phyloP scores from a whole-genome alignment of 1,140 invertebrate genomes.

The Odontomachus brunneus region DNA sequence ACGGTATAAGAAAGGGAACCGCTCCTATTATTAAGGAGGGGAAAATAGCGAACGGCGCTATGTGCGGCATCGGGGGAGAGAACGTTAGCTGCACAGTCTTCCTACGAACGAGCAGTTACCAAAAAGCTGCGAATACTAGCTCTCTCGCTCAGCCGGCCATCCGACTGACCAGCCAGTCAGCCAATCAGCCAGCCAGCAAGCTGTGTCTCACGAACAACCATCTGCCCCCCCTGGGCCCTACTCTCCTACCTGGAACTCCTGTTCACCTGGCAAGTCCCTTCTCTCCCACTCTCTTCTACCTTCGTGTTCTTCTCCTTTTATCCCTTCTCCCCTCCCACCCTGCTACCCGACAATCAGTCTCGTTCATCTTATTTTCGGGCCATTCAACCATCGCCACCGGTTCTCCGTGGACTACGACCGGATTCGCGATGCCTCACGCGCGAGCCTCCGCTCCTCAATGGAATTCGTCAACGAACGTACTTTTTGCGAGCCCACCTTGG shows the following conservation, averaged over 20 bases:
- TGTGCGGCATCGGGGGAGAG: not conserved
- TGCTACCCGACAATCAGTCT: conserved; percentile 63
- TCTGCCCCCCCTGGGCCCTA: conserved; percentile 66
- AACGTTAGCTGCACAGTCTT: not conserved
- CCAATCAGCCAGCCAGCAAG: conserved; percentile 24
- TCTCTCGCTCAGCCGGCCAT: conserved; percentile 35
- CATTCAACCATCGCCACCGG: conserved; percentile 74
- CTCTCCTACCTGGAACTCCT: conserved; percentile 69
- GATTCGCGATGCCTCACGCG: conserved; percentile 29
- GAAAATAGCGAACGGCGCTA: conserved; percentile 41
- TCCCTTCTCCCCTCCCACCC: conserved; percentile 14
- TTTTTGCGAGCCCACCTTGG: conserved; percentile 26
- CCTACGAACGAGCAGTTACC: conserved; percentile 37
- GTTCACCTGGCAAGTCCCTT: conserved; percentile 68
- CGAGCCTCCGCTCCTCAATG: conserved; percentile 64
- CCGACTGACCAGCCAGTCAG: too few relatives aligned
- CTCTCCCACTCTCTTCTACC: not conserved
- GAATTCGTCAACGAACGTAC: conserved; percentile 66
- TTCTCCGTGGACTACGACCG: conserved; percentile 57
- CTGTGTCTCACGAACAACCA: conserved; percentile 55
- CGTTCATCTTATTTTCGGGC: conserved; percentile 77
- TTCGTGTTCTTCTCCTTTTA: not conserved
- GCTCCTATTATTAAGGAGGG: conserved; percentile 67
- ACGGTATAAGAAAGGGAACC: conserved; percentile 60
- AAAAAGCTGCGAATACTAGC: conserved; percentile 66